Evolutionary conservation across 2,797 vertebrate genomes (phyloP).

Genomic region (Enteromius trimaculatus): DNA sequence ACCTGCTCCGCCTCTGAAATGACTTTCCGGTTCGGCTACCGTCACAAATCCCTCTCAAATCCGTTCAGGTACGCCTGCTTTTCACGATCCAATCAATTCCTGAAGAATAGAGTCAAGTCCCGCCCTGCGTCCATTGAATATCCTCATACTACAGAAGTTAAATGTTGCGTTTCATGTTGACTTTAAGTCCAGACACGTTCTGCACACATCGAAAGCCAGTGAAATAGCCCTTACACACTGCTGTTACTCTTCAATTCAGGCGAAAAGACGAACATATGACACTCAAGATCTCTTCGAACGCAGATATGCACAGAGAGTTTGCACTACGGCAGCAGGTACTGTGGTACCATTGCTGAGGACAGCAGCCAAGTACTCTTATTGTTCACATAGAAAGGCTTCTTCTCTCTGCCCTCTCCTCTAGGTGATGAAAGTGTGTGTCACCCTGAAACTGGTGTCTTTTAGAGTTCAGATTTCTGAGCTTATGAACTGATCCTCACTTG

Average conservation of each 20-base stretch:
- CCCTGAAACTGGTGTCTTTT: conserved; percentile 35
- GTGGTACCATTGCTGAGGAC: conserved; percentile 14
- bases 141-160: conserved; percentile 21
- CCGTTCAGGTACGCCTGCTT: neutral
- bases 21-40: conserved; percentile 21
- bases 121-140: neutral
- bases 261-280: conserved; percentile 23
- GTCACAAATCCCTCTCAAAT: neutral
- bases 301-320: conserved; percentile 33
- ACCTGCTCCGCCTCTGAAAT: conserved; percentile 16
- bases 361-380: conserved; percentile 15
- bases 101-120: conserved; percentile 18
- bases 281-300: conserved; percentile 25
- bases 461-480: conserved; percentile 32
- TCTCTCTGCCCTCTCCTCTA: conserved; percentile 32
- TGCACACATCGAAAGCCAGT: conserved; percentile 37
- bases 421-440: conserved; percentile 28
- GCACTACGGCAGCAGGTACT: conserved; percentile 5
- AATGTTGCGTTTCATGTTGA: conserved; percentile 30
- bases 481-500: conserved; percentile 57
- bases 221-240: conserved; percentile 48
- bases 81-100: conserved; percentile 21
- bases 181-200: conserved; percentile 30
- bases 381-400: conserved; percentile 32
- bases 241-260: conserved; percentile 41